phyloP scores from a whole-genome alignment of 2,888 invertebrate species.

The Thumatha senex region DNA sequence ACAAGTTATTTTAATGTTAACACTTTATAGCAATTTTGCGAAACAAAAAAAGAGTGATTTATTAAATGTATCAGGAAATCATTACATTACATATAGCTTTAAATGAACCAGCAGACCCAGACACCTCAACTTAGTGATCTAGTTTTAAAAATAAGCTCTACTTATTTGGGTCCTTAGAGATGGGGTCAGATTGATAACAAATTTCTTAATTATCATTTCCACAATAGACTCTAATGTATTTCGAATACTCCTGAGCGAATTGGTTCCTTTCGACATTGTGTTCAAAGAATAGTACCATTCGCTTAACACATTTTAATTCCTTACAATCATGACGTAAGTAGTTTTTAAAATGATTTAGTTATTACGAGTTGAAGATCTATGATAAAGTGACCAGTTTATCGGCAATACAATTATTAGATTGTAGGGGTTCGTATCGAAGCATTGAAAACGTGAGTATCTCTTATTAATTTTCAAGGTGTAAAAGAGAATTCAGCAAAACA shows the following conservation, averaged over 20 bases:
- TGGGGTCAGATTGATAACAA: conserved; percentile 63
- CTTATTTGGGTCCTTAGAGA: conserved; percentile 45
- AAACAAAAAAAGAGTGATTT: conserved; percentile 36
- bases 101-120: conserved; percentile 39
- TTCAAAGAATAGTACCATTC: conserved; percentile 14
- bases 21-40: conserved; percentile 14
- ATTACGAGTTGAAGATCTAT: neutral
- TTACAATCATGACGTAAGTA: neutral
- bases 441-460: too few relatives aligned
- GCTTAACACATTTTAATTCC: neutral
- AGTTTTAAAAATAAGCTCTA: conserved; percentile 32
- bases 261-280: conserved; percentile 34
- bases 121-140: conserved; percentile 20
- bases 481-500: too few relatives aligned
- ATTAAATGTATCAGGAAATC: conserved; percentile 48
- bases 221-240: conserved; percentile 59
- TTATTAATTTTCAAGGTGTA: too few relatives aligned
- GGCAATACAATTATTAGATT: too few relatives aligned
- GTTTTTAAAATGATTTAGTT: neutral
- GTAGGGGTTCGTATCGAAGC: too few relatives aligned
- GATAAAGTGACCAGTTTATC: neutral
- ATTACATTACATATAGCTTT: conserved; percentile 32
- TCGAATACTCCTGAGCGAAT: conserved; percentile 28
- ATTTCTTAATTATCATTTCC: conserved; percentile 72
- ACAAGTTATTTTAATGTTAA: conserved; percentile 11